Base-by-base conservation (phyloP, 1,140 invertebrate genomes). In the Zaprionus ornatus region DNA sequence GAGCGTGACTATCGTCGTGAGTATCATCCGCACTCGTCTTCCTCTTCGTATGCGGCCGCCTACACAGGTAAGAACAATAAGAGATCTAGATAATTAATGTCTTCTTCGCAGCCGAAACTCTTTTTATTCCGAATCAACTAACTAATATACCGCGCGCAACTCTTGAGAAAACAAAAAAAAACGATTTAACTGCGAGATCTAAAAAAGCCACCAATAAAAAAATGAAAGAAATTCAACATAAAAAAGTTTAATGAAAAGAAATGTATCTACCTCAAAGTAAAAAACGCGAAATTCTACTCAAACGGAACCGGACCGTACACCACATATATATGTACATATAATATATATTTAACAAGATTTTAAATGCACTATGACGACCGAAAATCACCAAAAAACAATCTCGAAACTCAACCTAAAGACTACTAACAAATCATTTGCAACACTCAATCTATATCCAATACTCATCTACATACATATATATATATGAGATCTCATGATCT, bases 1-100 rank as follows among this genome's bases (percentile, higher is more conserved):
- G 91, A 92, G 68, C 88, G 91, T 15, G 91, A 92, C 66, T 92
- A 92, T 55, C 75, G 91, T 48, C 88, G 91, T 73, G 91, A 92
- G 75, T 92, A 92, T 77, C 91, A 92, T 64, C 84, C 91, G 13
- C 91, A 92, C 69, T 90, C 91, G 25, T 91, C 91, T 64, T 92
- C 91, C 35, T 92, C 91, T 61, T 77, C 87, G 13, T 90, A 91
- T 55, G 86, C 90, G 64, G 80, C 91, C 13, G 90, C 90, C 35
- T 92, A 92, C 68, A 60, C 91, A 87, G 91, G 91, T 92, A 85
- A 92, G 91, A 35, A 48, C n/a, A 29, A 52, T 23, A 25, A 27
- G 21, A 55, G 25, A 25, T 59, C 37, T 25, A 70, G 65, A 74
- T 61, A 54, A 91, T 71, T 72, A 74, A 85, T 80, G 37, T 81